These are phyloP conservation scores for Tribolium freemani DNA, from an alignment of 2,888 invertebrate genomes.

Conservation along the genomic window DNA sequence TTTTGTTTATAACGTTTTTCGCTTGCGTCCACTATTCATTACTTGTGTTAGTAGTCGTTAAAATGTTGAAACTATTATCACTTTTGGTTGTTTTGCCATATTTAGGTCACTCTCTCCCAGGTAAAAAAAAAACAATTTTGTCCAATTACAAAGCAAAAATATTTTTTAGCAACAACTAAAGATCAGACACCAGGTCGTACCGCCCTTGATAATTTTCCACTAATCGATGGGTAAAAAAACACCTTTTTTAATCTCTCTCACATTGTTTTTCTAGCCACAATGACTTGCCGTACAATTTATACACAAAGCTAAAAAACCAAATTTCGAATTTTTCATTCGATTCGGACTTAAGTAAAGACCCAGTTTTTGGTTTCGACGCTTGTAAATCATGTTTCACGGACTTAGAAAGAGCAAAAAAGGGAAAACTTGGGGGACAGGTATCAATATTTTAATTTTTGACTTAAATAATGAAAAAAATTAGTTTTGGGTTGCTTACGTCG, in stretches of 20 bases:
- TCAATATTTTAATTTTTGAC: constrained; percentile 1
- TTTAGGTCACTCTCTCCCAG: not conserved
- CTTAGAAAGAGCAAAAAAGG: constrained; percentile 68
- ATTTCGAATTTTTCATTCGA: constrained; percentile 65
- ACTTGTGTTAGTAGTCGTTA: not conserved
- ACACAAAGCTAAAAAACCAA: constrained; percentile 64
- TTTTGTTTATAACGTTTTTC: too few relatives aligned
- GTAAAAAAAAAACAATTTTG: not conserved
- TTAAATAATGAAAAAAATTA: constrained; percentile 52
- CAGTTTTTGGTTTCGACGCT: constrained; percentile 63
- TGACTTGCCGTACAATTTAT: constrained; percentile 69
- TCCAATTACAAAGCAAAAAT: not conserved
- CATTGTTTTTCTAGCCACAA: constrained; percentile 67
- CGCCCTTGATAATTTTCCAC: constrained; percentile 59
- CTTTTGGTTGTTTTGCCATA: not conserved
- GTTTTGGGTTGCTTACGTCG: constrained; percentile 75
- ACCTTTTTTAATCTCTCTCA: too few relatives aligned
- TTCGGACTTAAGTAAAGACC: constrained; percentile 63
- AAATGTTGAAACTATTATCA: not conserved
- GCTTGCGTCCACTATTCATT: too few relatives aligned
- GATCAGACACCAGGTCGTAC: constrained; percentile 58
- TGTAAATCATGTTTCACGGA: constrained; percentile 70
- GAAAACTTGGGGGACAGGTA: constrained; percentile 73
- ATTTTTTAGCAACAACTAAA: constrained; percentile 2
- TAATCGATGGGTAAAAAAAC: constrained; percentile 63